phyloP scores from a whole-genome alignment of 2,113 vertebrate species.

The Osmerus eperlanus region DNA sequence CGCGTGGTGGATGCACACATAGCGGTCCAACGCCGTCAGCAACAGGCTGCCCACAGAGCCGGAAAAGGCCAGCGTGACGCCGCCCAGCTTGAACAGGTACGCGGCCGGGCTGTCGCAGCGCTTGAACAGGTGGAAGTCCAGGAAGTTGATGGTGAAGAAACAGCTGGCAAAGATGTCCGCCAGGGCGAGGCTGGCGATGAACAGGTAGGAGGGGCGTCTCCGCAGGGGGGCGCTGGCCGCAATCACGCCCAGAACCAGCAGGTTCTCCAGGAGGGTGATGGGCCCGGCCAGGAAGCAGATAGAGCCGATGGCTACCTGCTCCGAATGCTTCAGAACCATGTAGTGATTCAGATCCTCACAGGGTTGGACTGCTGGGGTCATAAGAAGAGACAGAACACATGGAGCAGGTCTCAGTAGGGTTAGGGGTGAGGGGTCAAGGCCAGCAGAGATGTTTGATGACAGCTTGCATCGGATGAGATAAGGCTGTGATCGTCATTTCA shows the following conservation, averaged over 20 bases:
- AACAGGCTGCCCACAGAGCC: slow-evolving; percentile 89
- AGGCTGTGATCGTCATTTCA: too few species aligned
- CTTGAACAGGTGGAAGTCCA: slow-evolving; percentile 83
- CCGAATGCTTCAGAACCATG: slow-evolving; percentile 73
- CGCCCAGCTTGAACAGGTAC: slow-evolving; percentile 88
- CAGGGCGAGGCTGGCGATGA: slow-evolving; percentile 84
- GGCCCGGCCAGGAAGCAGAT: slow-evolving; percentile 80
- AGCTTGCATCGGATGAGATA: too few species aligned
- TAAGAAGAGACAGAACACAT: background rate
- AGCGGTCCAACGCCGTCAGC: slow-evolving; percentile 87
- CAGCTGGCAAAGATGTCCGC: slow-evolving; percentile 87
- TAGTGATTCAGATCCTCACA: slow-evolving; percentile 71
- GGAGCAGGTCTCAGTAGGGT: too few species aligned
- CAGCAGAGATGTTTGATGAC: too few species aligned
- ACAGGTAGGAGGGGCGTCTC: slow-evolving; percentile 83
- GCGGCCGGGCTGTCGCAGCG: slow-evolving; percentile 40
- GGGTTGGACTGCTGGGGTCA: slow-evolving; percentile 5
- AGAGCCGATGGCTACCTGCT: slow-evolving; percentile 70
- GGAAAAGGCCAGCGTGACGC: slow-evolving; percentile 84
- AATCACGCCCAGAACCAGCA: slow-evolving; percentile 78
- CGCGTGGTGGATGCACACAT: slow-evolving; percentile 82
- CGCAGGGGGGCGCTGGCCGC: slow-evolving; percentile 69
- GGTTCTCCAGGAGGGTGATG: slow-evolving; percentile 83
- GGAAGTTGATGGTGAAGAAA: slow-evolving; percentile 81
- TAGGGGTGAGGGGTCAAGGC: too few species aligned